Conservation (phyloP, 2,888 invertebrate genomes). For the Drosophila gaucha region DNA sequence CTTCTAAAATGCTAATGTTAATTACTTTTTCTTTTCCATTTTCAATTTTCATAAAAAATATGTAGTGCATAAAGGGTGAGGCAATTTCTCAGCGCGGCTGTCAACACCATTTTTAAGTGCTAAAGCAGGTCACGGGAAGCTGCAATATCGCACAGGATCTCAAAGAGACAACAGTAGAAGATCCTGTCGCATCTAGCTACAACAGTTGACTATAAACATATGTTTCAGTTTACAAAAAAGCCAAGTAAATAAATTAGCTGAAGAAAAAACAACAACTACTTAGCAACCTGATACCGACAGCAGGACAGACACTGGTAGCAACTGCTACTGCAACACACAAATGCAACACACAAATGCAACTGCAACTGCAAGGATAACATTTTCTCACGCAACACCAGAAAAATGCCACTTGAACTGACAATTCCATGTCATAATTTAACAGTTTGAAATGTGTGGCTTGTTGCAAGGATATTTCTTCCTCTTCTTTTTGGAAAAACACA, state of each 20-base stretch:
- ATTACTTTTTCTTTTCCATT: conserved; percentile 60
- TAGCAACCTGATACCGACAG: conserved; percentile 61
- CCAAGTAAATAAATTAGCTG: conserved; percentile 70
- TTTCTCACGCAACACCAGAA: conserved; percentile 66
- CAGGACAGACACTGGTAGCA: conserved; percentile 27
- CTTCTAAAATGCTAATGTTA: conserved; percentile 58
- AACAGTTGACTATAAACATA: conserved; percentile 44
- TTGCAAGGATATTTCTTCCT: conserved; percentile 59
- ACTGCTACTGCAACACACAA: conserved; percentile 58
- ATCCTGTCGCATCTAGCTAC: conserved; percentile 32
- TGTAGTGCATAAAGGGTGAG: conserved; percentile 41
- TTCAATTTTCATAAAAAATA: conserved; percentile 11
- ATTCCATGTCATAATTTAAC: conserved; percentile 78
- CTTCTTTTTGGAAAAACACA: conserved; percentile 27
- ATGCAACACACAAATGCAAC: conserved; percentile 32
- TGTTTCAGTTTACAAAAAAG: conserved; percentile 43
- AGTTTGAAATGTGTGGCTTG: conserved; percentile 62
- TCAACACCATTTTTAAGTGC: conserved; percentile 82
- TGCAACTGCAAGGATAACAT: conserved; percentile 72
- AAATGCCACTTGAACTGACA: conserved; percentile 69
- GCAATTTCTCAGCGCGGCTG: conserved; percentile 82
- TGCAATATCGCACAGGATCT: no score
- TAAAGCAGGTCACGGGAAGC: conserved; percentile 45
- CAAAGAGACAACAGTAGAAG: conserved; percentile 31
- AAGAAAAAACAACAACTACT: conserved; percentile 40